Percentiles rank a stretch among this genome's conserved stretches.
Conservation (phyloP, 2,113 vertebrate genomes). For the Aegotheles bennettii region DNA sequence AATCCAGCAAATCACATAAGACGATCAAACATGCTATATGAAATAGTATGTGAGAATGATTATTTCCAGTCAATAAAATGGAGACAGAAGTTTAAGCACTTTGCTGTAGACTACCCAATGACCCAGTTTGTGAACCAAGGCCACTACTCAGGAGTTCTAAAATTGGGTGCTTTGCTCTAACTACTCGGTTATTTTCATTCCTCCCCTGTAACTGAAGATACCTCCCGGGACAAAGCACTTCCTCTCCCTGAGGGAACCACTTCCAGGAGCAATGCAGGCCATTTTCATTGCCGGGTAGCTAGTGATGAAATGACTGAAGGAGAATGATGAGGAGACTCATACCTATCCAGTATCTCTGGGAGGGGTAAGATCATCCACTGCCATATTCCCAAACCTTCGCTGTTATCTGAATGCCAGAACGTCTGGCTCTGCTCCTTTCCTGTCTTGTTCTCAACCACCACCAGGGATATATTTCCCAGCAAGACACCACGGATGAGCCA, state of each 20-base stretch:
- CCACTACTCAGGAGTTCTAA: background rate
- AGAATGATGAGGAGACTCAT: conserved; percentile 12
- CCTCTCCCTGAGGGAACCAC: background rate
- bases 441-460: conserved; percentile 87
- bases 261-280: background rate
- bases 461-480: conserved; percentile 82
- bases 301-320: background rate
- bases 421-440: conserved; percentile 78
- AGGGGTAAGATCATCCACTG: conserved; percentile 80
- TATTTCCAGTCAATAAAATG: background rate
- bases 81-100: background rate
- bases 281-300: background rate
- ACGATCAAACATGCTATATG: background rate
- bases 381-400: conserved; percentile 79
- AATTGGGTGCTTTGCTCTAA: background rate
- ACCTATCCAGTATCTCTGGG: conserved; percentile 88
- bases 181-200: background rate
- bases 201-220: background rate
- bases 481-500: conserved; percentile 81
- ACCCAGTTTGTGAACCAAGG: background rate
- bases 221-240: fast-evolving
- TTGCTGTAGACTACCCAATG: background rate
- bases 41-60: background rate
- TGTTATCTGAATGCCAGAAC: conserved; percentile 79
- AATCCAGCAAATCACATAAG: background rate